A percentile compares a stretch with the other conserved stretches of the same genome.
Evolutionary conservation across 2,888 invertebrate species (phyloP).

Genomic region (Fissipunctia ypsillon): DNA sequence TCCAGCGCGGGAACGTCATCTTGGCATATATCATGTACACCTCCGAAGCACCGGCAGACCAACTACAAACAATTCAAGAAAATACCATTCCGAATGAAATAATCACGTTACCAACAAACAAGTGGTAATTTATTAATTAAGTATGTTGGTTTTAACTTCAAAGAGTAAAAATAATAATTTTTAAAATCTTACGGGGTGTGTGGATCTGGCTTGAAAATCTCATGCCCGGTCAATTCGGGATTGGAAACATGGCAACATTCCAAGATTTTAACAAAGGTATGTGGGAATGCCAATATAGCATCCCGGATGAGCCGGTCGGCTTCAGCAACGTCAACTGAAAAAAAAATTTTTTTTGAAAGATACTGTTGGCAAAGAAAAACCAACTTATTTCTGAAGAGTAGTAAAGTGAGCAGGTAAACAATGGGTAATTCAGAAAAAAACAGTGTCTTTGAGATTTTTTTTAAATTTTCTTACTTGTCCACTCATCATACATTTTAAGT

Average conservation of each 20-base stretch:
- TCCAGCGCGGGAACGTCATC: conserved; percentile 73
- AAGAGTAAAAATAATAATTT: not conserved
- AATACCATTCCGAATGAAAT: not conserved
- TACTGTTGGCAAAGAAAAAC: not conserved
- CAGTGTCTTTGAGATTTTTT: not conserved
- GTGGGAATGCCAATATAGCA: conserved; percentile 74
- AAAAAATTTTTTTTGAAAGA: not conserved
- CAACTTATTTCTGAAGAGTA: not conserved
- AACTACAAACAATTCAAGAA: conserved; percentile 63
- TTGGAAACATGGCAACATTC: conserved; percentile 55
- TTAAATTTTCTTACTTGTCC: not conserved
- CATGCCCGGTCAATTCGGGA: conserved; percentile 16
- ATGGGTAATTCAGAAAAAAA: not conserved
- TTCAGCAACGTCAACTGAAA: conserved; percentile 58
- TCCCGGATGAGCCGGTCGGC: conserved; percentile 67
- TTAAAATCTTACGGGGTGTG: conserved; percentile 37
- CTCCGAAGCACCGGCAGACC: conserved; percentile 60
- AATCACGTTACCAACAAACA: not conserved
- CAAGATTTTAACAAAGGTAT: conserved; percentile 66
- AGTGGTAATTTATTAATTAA: not conserved
- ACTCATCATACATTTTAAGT: not conserved
- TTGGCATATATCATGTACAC: conserved; percentile 73
- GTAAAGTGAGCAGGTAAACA: not conserved
- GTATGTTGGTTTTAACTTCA: not conserved
- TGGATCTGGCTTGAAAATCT: conserved; percentile 42